Evolutionary conservation across 2,113 vertebrate species (phyloP), one percentile per base, ranked within the genome.

Genomic region (Heterotis niloticus): DNA sequence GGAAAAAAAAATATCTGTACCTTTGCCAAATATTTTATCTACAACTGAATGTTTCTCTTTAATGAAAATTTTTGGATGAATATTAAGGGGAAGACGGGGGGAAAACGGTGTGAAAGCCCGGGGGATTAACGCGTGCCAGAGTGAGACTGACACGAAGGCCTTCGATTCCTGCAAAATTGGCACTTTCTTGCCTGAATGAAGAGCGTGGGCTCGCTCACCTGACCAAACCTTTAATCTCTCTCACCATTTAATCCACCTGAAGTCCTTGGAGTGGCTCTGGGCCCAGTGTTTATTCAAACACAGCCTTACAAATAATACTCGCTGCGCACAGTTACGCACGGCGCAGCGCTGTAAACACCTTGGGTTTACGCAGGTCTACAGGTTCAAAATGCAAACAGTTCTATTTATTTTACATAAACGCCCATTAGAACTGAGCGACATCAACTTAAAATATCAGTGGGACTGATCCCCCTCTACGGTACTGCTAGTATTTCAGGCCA

Each of bases 221-320:
- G 26, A 59, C 18, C 68, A 51, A 16, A 10, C 67, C 5, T 52
- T 44, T 78, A 70, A 78, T 78, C 66, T 62, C 66, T 60, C 56
- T 28, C 60, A 10, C 23, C n/a, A 20, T 44, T 29, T 78, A 44
- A 78, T 44, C 66, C 5, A 60, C 10, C 62, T 54, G 62, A 54
- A 10, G 34, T n/a, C 18, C 17, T 73, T 54, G 51, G 14, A 54
- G 74, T 69, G 67, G 77, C 20, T 17, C 28, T n/a, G 26, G 14
- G 64, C 57, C 54, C 66, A 24, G 11, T 60, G 67, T 70, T 70
- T 34, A 72, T 51, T 59, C 52, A 28, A 69, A 68, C 10, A 72
- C 69, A 28, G 17, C 44, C 68, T 24, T 28, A 13, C 7, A 14
- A 44, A 64, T 20, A 24, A 24, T 66, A 24, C 60, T 5, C 23